These are phyloP conservation scores for Trichogramma pretiosum DNA, from an alignment of 1,140 invertebrate genomes.

Conservation along the genomic window DNA sequence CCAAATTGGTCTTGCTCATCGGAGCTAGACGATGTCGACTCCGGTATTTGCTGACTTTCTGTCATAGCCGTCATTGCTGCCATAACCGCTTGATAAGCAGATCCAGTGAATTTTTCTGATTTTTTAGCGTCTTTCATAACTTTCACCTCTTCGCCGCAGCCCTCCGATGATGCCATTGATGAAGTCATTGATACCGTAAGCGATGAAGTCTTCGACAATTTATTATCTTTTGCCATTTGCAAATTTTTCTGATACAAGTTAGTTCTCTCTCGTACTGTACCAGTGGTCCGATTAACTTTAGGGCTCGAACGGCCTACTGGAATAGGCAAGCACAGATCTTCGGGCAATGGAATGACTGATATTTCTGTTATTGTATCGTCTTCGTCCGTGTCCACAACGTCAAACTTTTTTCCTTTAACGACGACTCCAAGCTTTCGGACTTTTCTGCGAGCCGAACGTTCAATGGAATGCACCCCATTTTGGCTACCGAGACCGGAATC, in stretches of 20 bases:
- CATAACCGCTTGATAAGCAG: constrained; percentile 31
- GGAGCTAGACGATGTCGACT: constrained; percentile 25
- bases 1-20: constrained; percentile 38
- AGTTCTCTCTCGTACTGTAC: constrained; percentile 44
- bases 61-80: constrained; percentile 38
- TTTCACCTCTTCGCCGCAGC: constrained; percentile 46
- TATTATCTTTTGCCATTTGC: constrained; percentile 39
- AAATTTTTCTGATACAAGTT: constrained; percentile 46
- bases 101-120: constrained; percentile 33
- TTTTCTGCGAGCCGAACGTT: constrained; percentile 9
- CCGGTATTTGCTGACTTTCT: too few relatives aligned
- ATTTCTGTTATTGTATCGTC: constrained; percentile 50
- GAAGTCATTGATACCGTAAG: constrained; percentile 45
- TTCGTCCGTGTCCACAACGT: constrained; percentile 52
- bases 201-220: constrained; percentile 28
- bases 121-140: constrained; percentile 43
- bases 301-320: constrained; percentile 24
- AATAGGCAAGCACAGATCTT: constrained; percentile 28
- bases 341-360: constrained; percentile 48
- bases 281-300: constrained; percentile 31
- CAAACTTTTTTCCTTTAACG: constrained; percentile 50
- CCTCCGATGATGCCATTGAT: constrained; percentile 47
- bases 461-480: constrained; percentile 36
- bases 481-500: constrained; percentile 58
- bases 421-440: constrained; percentile 51